A percentile compares a stretch with the other conserved stretches of the same genome.
These are phyloP conservation scores for Drosophila tsacasi DNA, from an alignment of 1,140 invertebrate genomes.

Conservation along the genomic window DNA sequence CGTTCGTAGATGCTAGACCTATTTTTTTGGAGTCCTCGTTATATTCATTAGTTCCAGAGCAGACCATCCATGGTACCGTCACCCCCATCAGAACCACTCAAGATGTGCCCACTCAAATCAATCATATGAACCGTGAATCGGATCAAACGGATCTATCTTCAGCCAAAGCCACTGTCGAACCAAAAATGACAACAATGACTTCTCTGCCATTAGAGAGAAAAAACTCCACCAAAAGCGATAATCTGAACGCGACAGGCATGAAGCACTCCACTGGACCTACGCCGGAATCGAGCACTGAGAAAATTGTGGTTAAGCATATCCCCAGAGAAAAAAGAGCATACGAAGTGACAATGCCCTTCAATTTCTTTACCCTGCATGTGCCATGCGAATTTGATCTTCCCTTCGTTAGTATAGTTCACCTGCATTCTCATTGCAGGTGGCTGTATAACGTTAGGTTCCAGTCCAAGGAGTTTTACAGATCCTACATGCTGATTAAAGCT, in stretches of 20 bases:
- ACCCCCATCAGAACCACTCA: background rate
- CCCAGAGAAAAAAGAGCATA: background rate
- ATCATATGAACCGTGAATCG: background rate
- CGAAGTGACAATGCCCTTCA: background rate
- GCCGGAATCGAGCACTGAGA: no score
- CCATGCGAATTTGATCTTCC: background rate
- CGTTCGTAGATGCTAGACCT: background rate
- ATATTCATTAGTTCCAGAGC: background rate
- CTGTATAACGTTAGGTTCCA: background rate
- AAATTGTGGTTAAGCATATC: background rate
- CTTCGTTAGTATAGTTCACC: rapidly evolving
- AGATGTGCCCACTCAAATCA: background rate
- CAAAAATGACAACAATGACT: no score
- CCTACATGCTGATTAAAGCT: background rate
- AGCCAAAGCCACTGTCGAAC: background rate
- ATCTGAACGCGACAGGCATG: background rate
- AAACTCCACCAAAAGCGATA: background rate
- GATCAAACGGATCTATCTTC: background rate
- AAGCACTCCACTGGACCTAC: background rate
- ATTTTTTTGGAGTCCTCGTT: background rate
- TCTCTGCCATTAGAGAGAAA: background rate
- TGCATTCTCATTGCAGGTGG: background rate
- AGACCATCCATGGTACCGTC: background rate
- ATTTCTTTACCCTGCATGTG: background rate
- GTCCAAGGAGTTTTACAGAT: background rate